A percentile compares a stretch with the other conserved stretches of the same genome.
Conservation (phyloP, 2,113 vertebrate species). For the Amblyopsis rosae region DNA sequence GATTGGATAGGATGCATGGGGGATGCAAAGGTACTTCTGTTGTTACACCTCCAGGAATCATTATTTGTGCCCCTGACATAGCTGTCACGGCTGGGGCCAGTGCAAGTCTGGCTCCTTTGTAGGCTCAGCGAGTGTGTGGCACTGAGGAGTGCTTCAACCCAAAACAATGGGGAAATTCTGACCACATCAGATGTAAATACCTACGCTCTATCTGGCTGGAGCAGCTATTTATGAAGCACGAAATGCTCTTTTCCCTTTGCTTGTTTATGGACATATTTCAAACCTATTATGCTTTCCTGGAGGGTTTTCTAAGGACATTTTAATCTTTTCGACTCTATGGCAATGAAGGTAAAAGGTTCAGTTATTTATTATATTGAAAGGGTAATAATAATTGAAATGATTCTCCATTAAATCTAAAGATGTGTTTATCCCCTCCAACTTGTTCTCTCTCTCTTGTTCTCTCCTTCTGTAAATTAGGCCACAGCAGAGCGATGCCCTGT, state of each 20-base stretch:
- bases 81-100: too few relatives aligned
- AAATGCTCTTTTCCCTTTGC: conserved; percentile 53
- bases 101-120: too few relatives aligned
- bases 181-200: conserved; percentile 32
- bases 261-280: conserved; percentile 65
- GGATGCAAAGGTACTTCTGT: too few relatives aligned
- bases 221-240: conserved; percentile 56
- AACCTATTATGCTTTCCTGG: conserved; percentile 47
- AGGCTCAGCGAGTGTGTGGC: too few relatives aligned
- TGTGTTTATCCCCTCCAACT: background rate
- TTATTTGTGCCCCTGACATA: too few relatives aligned
- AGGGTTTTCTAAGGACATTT: conserved; percentile 53
- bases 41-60: too few relatives aligned
- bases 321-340: conserved; percentile 34
- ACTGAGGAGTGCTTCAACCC: too few relatives aligned
- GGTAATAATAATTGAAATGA: conserved; percentile 11
- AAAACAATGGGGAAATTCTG: too few relatives aligned
- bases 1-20: too few relatives aligned
- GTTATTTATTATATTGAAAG: background rate
- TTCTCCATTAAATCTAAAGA: background rate
- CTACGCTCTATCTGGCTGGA: conserved; percentile 19
- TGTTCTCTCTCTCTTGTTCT: conserved; percentile 25
- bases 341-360: conserved; percentile 9
- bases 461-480: conserved; percentile 54
- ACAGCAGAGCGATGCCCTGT: conserved; percentile 46